A percentile compares a stretch with the other conserved stretches of the same genome.
Conservation (phyloP, 2,888 invertebrate genomes). For the Melinopterus prodromus region DNA sequence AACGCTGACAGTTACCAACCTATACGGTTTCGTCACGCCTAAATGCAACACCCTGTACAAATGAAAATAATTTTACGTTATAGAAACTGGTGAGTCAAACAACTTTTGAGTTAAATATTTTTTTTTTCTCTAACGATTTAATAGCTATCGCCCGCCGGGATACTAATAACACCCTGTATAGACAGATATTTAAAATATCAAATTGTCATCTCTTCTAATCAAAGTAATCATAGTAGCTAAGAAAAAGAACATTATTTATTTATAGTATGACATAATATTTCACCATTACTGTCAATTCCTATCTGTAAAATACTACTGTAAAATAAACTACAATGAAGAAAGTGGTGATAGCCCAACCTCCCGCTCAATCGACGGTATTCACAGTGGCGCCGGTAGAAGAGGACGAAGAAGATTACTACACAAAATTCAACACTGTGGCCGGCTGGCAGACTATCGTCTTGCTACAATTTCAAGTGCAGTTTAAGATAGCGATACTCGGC, state of each 20-base stretch:
- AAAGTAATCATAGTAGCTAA: not conserved
- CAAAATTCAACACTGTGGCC: conserved; percentile 18
- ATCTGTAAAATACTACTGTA: no score
- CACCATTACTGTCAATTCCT: no score
- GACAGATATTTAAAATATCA: not conserved
- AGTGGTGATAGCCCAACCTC: not conserved
- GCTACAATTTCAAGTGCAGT: conserved; percentile 31
- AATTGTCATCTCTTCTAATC: not conserved
- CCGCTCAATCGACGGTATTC: not conserved
- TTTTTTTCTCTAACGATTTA: no score
- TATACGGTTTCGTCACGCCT: no score
- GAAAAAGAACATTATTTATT: not conserved
- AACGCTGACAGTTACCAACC: no score
- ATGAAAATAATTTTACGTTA: no score
- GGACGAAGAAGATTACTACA: conserved; percentile 26
- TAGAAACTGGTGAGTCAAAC: no score
- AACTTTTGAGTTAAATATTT: no score
- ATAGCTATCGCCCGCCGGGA: no score
- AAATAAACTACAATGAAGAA: not conserved
- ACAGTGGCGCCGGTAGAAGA: not conserved
- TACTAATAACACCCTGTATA: no score
- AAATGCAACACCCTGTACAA: no score
- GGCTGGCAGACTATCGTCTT: conserved; percentile 29
- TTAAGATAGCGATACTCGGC: conserved; percentile 14
- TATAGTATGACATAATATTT: not conserved